Evolutionary conservation across 2,797 vertebrate species (phyloP), one percentile per base, ranked within the genome.

Genomic region (Clarias platycephalus): DNA sequence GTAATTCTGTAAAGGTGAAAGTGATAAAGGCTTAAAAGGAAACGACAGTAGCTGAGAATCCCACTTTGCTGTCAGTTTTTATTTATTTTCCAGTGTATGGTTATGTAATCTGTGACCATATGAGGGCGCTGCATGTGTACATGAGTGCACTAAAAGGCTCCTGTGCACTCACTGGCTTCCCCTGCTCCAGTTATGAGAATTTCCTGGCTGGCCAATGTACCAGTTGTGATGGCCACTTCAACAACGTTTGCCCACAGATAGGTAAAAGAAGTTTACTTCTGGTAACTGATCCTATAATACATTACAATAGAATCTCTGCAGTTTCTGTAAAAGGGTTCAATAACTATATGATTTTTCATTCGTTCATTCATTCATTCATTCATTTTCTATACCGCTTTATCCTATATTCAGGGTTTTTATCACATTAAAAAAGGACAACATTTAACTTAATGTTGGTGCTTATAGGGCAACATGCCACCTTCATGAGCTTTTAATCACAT

Each of bases 51-150:
- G 53, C 74, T 76, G 26, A 89, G 70, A 63, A 74, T 75, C 64
- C 75, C 9, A 40, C 53, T 85, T 63, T 93, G 88, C 86, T 93
- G 91, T 92, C 89, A 92, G 90, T 92, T 92, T 83, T 93, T 31
- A 66, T 93, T 63, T 93, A 87, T 80, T 91, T 93, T 86, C 84
- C 94, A 99, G 98, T 96, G 87, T 99, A 97, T 28, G 93, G 92
- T 22, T 97, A 96, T 85, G 91, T 98, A 86, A 96, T 98, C 86
- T 99, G 98, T 22, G 98, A 99, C 94, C 98, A 99, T 94, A 97
- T 98, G 97, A 96, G 97, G 91, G 97, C 98, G 6, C 92, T 99
- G 85, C 88, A 96, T 28, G 95, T 98, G 92, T 99, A 97, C 90
- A 92, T 98, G 90, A 98, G 95, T 9, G 95, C 96, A 2, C 87